phyloP scores from a whole-genome alignment of 2,113 vertebrate species.

The Seriola aureovittata region DNA sequence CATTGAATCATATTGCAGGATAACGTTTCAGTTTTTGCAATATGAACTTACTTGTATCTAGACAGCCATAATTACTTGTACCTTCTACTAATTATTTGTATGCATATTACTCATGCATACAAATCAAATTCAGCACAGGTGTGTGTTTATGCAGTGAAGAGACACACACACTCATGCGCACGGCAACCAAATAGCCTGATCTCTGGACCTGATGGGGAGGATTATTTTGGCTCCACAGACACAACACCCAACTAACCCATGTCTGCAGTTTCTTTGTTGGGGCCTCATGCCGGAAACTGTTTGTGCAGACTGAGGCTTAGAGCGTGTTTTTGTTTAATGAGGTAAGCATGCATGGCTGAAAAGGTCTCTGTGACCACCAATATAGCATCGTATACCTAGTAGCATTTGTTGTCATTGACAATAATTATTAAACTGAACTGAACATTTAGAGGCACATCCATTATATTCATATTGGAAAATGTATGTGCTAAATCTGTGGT shows the following conservation, averaged over 20 bases:
- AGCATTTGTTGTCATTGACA: background rate
- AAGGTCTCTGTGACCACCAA: constrained; percentile 3
- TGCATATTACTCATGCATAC: background rate
- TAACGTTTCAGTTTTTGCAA: background rate
- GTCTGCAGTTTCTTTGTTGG: constrained; percentile 75
- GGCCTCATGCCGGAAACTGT: constrained; percentile 51
- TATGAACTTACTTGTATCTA: background rate
- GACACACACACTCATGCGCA: background rate
- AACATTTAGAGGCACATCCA: no score
- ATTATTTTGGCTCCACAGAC: constrained; percentile 63
- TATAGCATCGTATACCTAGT: background rate
- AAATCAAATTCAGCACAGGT: background rate
- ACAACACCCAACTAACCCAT: constrained; percentile 53
- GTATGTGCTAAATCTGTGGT: no score
- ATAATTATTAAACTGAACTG: background rate
- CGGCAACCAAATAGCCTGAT: constrained; percentile 17
- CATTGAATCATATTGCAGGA: constrained; percentile 32
- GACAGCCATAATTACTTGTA: background rate
- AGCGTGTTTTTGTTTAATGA: constrained; percentile 34
- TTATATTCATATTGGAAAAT: no score
- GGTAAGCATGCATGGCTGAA: constrained; percentile 33
- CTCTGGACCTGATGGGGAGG: constrained; percentile 45
- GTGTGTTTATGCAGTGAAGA: background rate
- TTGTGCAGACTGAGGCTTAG: constrained; percentile 49
- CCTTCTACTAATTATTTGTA: background rate